Evolutionary conservation across 2,888 invertebrate species (phyloP).

Genomic region (Plusia festucae): DNA sequence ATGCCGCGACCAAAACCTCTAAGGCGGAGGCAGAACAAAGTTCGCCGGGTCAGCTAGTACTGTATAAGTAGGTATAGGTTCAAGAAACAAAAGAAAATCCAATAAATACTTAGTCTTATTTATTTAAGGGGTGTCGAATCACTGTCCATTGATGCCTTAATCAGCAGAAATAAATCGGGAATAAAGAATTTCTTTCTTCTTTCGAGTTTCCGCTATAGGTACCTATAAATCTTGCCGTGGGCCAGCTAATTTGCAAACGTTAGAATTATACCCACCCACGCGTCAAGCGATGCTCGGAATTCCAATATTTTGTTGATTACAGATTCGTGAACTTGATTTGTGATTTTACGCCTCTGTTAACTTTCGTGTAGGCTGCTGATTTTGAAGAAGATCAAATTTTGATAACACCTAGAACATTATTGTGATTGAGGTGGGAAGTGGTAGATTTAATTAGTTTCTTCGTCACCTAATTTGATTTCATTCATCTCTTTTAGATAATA

Average conservation of each 20-base stretch:
- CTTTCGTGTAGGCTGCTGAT: neutral
- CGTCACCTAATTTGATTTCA: too few species aligned
- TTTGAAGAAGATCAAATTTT: neutral
- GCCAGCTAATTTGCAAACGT: slow-evolving; percentile 61
- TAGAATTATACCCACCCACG: slow-evolving; percentile 53
- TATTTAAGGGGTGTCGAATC: slow-evolving; percentile 12
- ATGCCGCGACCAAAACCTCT: too few species aligned
- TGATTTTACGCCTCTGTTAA: slow-evolving; percentile 3
- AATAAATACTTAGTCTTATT: slow-evolving; percentile 9
- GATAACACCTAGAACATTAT: neutral
- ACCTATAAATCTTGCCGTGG: slow-evolving; percentile 57
- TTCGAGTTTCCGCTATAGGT: slow-evolving; percentile 15
- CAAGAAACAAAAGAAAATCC: slow-evolving; percentile 1
- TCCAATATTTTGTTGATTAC: slow-evolving; percentile 43
- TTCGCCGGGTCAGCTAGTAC: too few species aligned
- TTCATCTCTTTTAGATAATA: too few species aligned
- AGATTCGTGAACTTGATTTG: slow-evolving; percentile 25
- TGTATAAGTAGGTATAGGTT: too few species aligned
- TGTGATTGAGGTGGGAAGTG: neutral
- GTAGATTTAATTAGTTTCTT: neutral
- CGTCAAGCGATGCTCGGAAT: slow-evolving; percentile 22
- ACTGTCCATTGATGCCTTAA: slow-evolving; percentile 30
- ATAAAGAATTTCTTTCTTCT: slow-evolving; percentile 29
- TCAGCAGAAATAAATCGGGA: slow-evolving; percentile 23
- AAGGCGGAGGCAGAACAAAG: too few species aligned